Evolutionary conservation across 2,888 invertebrate genomes (phyloP).

Genomic region (Bugulina stolonifera): DNA sequence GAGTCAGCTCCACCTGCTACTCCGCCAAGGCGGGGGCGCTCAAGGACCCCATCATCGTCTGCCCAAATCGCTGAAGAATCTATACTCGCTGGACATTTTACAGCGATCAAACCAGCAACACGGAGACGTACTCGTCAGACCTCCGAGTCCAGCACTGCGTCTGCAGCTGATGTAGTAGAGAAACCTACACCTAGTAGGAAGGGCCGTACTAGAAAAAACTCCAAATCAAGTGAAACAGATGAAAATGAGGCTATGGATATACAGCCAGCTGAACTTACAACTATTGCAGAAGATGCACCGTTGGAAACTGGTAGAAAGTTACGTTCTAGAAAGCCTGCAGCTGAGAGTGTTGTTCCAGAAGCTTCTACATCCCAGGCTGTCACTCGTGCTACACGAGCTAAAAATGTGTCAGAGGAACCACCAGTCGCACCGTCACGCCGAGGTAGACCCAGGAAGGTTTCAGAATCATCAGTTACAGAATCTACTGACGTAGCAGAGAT

Average conservation of each 20-base stretch:
- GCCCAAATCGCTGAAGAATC: not conserved
- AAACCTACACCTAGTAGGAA: not conserved
- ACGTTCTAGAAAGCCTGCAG: not conserved
- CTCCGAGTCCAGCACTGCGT: not conserved
- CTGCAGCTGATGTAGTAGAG: not conserved
- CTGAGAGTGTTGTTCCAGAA: not conserved
- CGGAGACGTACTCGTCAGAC: not conserved
- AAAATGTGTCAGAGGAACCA: not conserved
- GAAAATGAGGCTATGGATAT: not conserved
- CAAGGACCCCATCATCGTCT: not conserved
- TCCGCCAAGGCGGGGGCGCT: not conserved
- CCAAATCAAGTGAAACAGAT: not conserved
- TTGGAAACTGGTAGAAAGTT: not conserved
- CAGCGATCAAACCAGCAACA: not conserved
- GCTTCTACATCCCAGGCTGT: not conserved
- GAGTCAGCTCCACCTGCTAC: too few relatives aligned
- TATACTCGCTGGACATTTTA: not conserved
- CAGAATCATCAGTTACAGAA: too few relatives aligned
- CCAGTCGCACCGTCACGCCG: not conserved
- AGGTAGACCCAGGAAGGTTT: not conserved
- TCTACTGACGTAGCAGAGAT: too few relatives aligned
- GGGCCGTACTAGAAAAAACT: not conserved
- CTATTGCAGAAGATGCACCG: not conserved
- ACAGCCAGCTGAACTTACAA: not conserved
- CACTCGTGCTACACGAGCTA: not conserved